A percentile compares a stretch with the other conserved stretches of the same genome.
These are phyloP conservation scores for Plusia festucae DNA, from an alignment of 2,888 invertebrate species.

Conservation along the genomic window DNA sequence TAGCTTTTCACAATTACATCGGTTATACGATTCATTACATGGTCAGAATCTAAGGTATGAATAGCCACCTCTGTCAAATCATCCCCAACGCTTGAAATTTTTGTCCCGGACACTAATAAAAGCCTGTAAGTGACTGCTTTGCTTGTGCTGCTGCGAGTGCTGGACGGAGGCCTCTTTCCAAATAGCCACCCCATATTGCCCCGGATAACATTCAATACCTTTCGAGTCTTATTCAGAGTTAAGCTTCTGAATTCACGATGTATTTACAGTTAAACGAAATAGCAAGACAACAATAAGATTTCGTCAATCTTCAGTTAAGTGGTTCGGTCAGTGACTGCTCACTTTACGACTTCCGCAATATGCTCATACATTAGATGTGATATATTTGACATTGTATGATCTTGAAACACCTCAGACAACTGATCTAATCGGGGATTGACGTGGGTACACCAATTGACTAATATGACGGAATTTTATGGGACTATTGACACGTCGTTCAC, in stretches of 20 bases:
- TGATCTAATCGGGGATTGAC: conserved; percentile 46
- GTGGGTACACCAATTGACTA: conserved; percentile 32
- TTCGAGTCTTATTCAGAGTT: too few relatives aligned
- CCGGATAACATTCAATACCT: not conserved
- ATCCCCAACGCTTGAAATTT: too few relatives aligned
- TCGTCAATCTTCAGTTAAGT: conserved; percentile 17
- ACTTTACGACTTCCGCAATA: conserved; percentile 55
- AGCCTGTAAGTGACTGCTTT: too few relatives aligned
- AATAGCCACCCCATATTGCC: too few relatives aligned
- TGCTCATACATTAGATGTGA: conserved; percentile 44
- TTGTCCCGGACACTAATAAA: too few relatives aligned
- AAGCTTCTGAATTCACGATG: too few relatives aligned
- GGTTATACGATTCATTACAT: too few relatives aligned
- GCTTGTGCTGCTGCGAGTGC: too few relatives aligned
- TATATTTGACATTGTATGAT: conserved; percentile 55
- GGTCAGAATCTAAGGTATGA: too few relatives aligned
- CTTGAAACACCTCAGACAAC: conserved; percentile 32
- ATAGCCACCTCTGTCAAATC: too few relatives aligned
- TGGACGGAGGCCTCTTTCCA: too few relatives aligned
- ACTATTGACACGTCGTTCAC: conserved; percentile 38
- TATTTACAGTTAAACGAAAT: not conserved
- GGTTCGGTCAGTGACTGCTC: conserved; percentile 56
- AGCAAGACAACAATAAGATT: conserved; percentile 17
- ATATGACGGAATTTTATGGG: conserved; percentile 43
- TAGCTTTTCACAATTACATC: not conserved